Conservation (phyloP, 2,888 invertebrate species). For the Caenorhabditis sulstoni region DNA sequence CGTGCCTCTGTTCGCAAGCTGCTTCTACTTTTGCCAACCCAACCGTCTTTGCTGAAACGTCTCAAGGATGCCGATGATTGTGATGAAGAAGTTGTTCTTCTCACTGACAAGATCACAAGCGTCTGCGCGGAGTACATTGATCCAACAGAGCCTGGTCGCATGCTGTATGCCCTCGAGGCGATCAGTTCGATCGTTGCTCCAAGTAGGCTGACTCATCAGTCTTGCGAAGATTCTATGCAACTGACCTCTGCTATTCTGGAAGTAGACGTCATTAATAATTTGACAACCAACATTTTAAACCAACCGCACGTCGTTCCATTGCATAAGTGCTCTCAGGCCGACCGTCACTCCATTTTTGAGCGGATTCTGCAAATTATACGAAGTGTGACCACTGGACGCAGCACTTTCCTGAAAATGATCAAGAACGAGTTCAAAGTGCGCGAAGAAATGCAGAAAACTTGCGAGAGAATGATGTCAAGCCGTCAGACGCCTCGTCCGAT, state of each 20-base stretch:
- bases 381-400: conserved; percentile 20
- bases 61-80: background rate
- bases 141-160: conserved; percentile 33
- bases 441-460: conserved; percentile 45
- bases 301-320: conserved; percentile 37
- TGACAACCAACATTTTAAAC: conserved; percentile 28
- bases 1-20: conserved; percentile 36
- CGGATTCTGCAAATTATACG: conserved; percentile 51
- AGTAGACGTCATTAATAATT: conserved; percentile 4
- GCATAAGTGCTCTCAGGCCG: conserved; percentile 31
- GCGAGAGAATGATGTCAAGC: conserved; percentile 26
- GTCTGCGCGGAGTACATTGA: conserved; percentile 24
- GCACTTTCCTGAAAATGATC: conserved; percentile 26
- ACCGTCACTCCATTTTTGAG: conserved; percentile 56
- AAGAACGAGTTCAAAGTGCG: conserved; percentile 31
- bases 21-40: conserved; percentile 47
- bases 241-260: conserved; percentile 24
- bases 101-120: background rate
- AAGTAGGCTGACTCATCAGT: conserved; percentile 17
- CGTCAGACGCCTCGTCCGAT: conserved; percentile 39
- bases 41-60: conserved; percentile 32
- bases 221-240: conserved; percentile 11
- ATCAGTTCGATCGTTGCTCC: conserved; percentile 48
- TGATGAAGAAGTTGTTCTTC: conserved; percentile 10
- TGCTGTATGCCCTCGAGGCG: conserved; percentile 52